phyloP scores from a whole-genome alignment of 2,797 vertebrate species.

The Helarctos malayanus region DNA sequence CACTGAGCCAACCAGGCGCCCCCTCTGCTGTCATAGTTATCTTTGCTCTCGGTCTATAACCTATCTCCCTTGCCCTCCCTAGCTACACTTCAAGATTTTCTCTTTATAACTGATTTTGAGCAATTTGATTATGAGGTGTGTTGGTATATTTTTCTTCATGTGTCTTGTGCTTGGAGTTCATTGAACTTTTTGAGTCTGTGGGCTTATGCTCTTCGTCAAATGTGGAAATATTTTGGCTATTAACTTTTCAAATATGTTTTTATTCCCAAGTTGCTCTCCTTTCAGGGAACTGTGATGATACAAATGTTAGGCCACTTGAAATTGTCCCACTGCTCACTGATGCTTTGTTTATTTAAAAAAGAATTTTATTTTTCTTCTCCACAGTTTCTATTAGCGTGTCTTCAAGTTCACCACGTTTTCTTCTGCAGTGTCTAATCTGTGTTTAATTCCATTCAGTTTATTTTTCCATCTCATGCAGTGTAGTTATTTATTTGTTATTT shows the following conservation, averaged over 20 bases:
- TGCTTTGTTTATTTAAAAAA: conserved; percentile 4
- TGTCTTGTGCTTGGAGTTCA: not conserved
- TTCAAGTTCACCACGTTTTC: not conserved
- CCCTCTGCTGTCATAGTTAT: not conserved
- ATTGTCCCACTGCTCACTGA: not conserved
- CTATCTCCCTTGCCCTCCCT: not conserved
- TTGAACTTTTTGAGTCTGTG: not conserved
- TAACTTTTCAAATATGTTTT: not conserved
- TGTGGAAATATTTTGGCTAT: not conserved
- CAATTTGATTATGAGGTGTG: not conserved
- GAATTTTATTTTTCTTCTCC: not conserved
- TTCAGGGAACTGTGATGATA: not conserved
- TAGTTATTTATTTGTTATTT: not conserved
- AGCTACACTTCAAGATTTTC: not conserved
- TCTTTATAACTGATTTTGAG: not conserved
- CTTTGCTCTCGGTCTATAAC: not conserved
- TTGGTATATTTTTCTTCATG: not conserved
- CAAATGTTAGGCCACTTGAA: not conserved
- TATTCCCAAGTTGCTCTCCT: not conserved
- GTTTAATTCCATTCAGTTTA: not conserved
- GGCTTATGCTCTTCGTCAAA: not conserved
- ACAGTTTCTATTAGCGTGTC: not conserved
- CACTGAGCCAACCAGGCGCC: not conserved
- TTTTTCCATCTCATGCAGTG: not conserved
- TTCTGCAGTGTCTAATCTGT: not conserved